These are phyloP conservation scores for Eumeta japonica DNA, from an alignment of 1,140 invertebrate genomes.

Conservation along the genomic window DNA sequence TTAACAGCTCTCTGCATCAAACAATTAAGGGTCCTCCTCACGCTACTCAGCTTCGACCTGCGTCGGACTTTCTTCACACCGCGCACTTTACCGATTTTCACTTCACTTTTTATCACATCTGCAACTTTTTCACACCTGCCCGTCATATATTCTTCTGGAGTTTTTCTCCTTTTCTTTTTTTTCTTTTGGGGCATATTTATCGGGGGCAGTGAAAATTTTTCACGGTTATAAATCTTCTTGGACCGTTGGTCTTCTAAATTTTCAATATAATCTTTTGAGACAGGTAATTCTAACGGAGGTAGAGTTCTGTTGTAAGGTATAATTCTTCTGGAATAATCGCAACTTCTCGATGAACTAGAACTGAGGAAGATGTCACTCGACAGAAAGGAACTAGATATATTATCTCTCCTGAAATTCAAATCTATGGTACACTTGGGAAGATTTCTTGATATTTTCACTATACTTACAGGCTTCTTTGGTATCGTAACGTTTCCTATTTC, in stretches of 20 bases:
- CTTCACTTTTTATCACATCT: not conserved
- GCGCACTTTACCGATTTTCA: not conserved
- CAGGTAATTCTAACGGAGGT: slow-evolving; percentile 31
- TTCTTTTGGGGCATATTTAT: slow-evolving; percentile 31
- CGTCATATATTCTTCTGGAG: slow-evolving; percentile 3
- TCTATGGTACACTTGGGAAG: slow-evolving; percentile 11
- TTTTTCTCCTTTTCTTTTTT: too few species aligned
- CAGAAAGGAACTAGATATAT: slow-evolving; percentile 29
- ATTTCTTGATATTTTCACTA: too few species aligned
- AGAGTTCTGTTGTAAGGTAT: slow-evolving; percentile 27
- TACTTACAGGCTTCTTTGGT: slow-evolving; percentile 1
- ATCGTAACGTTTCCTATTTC: slow-evolving; percentile 24
- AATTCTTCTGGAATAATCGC: slow-evolving; percentile 16
- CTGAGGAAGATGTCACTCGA: slow-evolving; percentile 31
- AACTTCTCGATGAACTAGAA: slow-evolving; percentile 19
- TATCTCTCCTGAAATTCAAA: slow-evolving; percentile 13
- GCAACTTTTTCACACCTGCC: not conserved
- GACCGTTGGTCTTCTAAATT: slow-evolving; percentile 1
- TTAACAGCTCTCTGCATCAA: slow-evolving; percentile 24
- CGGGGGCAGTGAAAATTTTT: slow-evolving; percentile 34
- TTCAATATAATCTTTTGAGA: slow-evolving; percentile 11
- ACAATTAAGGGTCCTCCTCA: slow-evolving; percentile 24
- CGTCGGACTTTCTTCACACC: slow-evolving; percentile 4
- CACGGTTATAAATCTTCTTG: slow-evolving; percentile 16
- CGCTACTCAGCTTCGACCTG: slow-evolving; percentile 13